Evolutionary conservation across 23 tunicate species (phyloP).

Genomic region (Pegea sp.): DNA sequence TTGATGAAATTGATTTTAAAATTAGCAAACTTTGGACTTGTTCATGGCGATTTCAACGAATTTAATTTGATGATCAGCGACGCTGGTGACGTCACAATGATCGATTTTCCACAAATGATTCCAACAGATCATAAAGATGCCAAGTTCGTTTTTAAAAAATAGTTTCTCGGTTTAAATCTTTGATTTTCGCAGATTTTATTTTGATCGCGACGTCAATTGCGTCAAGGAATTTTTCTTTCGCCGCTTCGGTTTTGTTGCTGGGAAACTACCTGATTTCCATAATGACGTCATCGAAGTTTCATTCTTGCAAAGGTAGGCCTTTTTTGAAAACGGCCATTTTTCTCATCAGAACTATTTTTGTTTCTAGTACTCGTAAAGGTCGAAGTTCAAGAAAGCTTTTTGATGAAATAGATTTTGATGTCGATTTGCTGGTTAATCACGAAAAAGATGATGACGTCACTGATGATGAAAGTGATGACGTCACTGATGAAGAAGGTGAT

Average conservation of each 20-base stretch:
- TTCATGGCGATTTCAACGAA: conserved; percentile 96
- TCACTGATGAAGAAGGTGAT: not conserved
- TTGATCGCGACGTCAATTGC: conserved; percentile 72
- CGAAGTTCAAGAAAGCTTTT: too few relatives aligned
- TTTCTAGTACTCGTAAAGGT: not conserved
- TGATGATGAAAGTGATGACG: not conserved
- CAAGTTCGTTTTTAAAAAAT: conserved; percentile 10
- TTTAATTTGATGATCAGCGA: conserved; percentile 80
- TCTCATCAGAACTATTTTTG: not conserved
- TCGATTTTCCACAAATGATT: conserved; percentile 98
- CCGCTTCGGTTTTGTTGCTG: conserved; percentile 18
- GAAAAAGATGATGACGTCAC: not conserved
- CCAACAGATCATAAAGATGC: conserved; percentile 79
- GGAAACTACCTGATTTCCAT: conserved; percentile 4
- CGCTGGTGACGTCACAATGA: conserved; percentile 57
- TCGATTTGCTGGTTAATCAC: not conserved
- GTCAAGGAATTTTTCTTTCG: conserved; percentile 35
- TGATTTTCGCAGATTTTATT: conserved; percentile 31
- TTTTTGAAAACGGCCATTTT: not conserved
- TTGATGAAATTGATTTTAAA: conserved; percentile 53
- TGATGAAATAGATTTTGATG: too few relatives aligned
- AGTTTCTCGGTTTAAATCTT: not conserved
- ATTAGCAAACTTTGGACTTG: conserved; percentile 65
- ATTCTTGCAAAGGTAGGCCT: not conserved
- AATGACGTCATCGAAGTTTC: not conserved